These are phyloP conservation scores for Bradynema listronoti DNA, from an alignment of 1,140 invertebrate genomes.

Conservation along the genomic window DNA sequence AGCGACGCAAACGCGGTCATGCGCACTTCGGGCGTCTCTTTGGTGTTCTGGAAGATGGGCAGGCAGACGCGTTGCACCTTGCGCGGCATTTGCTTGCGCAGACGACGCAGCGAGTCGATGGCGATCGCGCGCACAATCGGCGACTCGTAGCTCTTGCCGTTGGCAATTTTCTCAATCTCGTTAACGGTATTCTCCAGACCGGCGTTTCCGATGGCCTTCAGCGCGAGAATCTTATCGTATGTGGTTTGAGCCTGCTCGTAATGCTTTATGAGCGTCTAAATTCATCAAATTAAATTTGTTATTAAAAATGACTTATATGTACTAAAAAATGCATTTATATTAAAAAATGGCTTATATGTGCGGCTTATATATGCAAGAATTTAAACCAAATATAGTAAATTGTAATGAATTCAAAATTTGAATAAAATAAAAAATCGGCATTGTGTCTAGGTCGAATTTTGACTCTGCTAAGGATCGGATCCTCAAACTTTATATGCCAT, in stretches of 20 bases:
- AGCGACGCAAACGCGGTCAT: constrained; percentile 44
- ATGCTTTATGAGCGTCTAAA: constrained; percentile 36
- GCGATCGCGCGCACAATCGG: constrained; percentile 43
- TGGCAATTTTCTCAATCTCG: constrained; percentile 47
- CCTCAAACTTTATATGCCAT: too few relatives aligned
- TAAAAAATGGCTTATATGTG: too few relatives aligned
- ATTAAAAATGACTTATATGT: too few relatives aligned
- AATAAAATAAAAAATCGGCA: too few relatives aligned
- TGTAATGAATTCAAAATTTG: too few relatives aligned
- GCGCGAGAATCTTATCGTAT: constrained; percentile 47
- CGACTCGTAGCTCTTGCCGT: constrained; percentile 23
- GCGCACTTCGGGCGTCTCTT: constrained; percentile 44
- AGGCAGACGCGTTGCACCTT: constrained; percentile 45
- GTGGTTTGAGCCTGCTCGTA: constrained; percentile 24
- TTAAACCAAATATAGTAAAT: constrained; percentile 8
- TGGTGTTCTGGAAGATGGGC: constrained; percentile 47
- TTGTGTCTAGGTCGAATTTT: too few relatives aligned
- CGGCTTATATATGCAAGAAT: constrained; percentile 25
- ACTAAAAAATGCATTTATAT: too few relatives aligned
- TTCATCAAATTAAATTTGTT: too few relatives aligned
- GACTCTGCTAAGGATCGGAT: too few relatives aligned
- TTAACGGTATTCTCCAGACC: constrained; percentile 40
- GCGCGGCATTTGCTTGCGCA: constrained; percentile 38
- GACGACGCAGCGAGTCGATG: constrained; percentile 47
- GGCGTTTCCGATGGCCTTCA: constrained; percentile 49